phyloP scores from a whole-genome alignment of 2,797 vertebrate species.

The Prionace glauca region DNA sequence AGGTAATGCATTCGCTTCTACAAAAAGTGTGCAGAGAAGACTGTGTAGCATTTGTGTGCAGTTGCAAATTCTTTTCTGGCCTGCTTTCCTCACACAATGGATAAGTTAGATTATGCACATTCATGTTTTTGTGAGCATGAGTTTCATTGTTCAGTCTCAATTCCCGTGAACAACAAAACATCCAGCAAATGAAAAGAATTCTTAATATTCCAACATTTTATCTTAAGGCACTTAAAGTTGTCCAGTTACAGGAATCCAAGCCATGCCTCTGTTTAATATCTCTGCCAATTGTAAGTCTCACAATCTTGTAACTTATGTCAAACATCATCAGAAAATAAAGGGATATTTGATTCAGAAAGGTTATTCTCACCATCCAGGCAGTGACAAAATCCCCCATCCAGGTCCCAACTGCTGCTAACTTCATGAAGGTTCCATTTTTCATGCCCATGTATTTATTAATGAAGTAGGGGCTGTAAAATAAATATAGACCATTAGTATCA shows the following conservation, averaged over 20 bases:
- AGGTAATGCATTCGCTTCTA: not conserved
- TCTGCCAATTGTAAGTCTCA: not conserved
- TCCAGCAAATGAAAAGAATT: not conserved
- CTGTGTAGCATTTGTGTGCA: not conserved
- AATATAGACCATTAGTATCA: conserved; percentile 43
- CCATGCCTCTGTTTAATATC: not conserved
- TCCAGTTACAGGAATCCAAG: not conserved
- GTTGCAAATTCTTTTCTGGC: not conserved
- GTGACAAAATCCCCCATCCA: conserved; percentile 99
- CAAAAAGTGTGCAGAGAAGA: not conserved
- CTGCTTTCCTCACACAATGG: not conserved
- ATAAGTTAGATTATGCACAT: not conserved
- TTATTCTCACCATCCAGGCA: conserved; percentile 90
- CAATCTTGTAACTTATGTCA: not conserved
- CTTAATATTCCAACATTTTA: not conserved
- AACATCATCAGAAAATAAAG: not conserved
- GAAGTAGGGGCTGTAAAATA: conserved; percentile 75
- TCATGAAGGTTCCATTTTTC: conserved; percentile 97
- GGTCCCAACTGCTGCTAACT: conserved; percentile 90
- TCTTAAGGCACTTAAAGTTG: not conserved
- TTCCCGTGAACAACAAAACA: not conserved
- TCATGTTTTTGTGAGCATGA: not conserved
- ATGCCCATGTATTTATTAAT: conserved; percentile 97
- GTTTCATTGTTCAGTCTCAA: not conserved
- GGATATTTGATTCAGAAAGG: not conserved